Evolutionary conservation across 2,113 vertebrate species (phyloP).

Genomic region (Melanotaenia duboulayi): DNA sequence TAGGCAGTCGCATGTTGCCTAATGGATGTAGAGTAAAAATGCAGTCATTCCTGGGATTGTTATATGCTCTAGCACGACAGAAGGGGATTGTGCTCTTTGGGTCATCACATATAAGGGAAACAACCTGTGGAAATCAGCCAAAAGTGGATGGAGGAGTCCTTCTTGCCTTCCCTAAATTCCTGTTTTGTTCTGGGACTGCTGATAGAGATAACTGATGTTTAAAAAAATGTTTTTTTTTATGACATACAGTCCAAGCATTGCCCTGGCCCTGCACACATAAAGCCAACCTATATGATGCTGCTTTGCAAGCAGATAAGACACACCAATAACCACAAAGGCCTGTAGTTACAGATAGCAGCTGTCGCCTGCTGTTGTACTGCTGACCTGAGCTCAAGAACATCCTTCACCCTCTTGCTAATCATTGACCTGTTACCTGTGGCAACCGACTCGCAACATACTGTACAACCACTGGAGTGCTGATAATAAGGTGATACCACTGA

Average conservation of each 20-base stretch:
- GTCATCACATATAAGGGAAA: slow-evolving; percentile 49
- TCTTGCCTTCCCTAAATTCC: neutral
- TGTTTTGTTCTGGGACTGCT: neutral
- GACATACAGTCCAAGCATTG: too few relatives aligned
- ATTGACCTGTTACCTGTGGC: slow-evolving; percentile 78
- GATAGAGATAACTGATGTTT: neutral
- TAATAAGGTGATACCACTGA: slow-evolving; percentile 28
- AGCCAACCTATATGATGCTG: slow-evolving; percentile 22
- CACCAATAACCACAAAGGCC: slow-evolving; percentile 29
- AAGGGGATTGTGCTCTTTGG: slow-evolving; percentile 62
- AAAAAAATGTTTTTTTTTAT: too few relatives aligned
- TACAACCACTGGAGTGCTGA: slow-evolving; percentile 51
- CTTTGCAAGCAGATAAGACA: slow-evolving; percentile 43
- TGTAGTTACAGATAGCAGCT: slow-evolving; percentile 53
- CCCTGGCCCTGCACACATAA: neutral
- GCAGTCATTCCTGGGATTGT: slow-evolving; percentile 69
- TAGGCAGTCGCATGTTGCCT: slow-evolving; percentile 66
- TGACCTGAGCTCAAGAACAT: slow-evolving; percentile 78
- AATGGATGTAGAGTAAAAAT: slow-evolving; percentile 63
- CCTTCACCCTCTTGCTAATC: slow-evolving; percentile 73
- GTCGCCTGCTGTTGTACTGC: slow-evolving; percentile 31
- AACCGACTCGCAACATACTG: slow-evolving; percentile 63
- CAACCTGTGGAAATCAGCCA: slow-evolving; percentile 65
- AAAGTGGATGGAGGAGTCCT: slow-evolving; percentile 35
- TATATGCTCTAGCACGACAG: slow-evolving; percentile 64